Conservation (phyloP, 1,140 invertebrate species). For the Pseudomyrmex flavicornis region DNA sequence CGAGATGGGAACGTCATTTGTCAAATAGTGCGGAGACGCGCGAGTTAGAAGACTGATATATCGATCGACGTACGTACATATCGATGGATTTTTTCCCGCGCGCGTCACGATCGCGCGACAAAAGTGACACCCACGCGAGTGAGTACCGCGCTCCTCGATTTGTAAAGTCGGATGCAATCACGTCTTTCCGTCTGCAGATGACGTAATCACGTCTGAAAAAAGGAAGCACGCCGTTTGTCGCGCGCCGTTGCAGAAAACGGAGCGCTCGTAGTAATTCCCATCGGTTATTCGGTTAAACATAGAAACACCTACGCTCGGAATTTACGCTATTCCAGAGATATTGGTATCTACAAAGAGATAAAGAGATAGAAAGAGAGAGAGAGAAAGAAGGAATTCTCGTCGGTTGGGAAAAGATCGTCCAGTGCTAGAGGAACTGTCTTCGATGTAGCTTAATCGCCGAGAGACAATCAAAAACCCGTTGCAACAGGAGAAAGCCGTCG, state of each 20-base stretch:
- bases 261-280: constrained; percentile 14
- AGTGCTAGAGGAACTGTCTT: neutral
- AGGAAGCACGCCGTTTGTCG: neutral
- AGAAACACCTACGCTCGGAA: neutral
- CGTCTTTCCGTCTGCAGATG: constrained; percentile 12
- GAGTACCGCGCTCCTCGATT: constrained; percentile 1
- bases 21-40: constrained; percentile 3
- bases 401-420: too few relatives aligned
- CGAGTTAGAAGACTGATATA: neutral
- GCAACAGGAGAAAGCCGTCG: constrained; percentile 37
- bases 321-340: neutral
- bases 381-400: neutral
- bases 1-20: neutral
- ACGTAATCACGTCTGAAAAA: constrained; percentile 46
- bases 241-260: constrained; percentile 14
- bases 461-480: constrained; percentile 25
- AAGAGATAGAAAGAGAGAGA: neutral
- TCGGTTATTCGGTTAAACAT: neutral
- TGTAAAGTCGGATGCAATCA: constrained; percentile 39
- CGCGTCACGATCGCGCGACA: neutral
- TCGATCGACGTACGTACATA: constrained; percentile 11
- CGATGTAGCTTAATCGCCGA: too few relatives aligned
- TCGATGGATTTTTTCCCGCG: constrained; percentile 23
- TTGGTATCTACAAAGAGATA: neutral
- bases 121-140: constrained; percentile 26